Evolutionary conservation across 2,797 vertebrate genomes (phyloP), one percentile per base, ranked within the genome.

Genomic region (Labroides dimidiatus): DNA sequence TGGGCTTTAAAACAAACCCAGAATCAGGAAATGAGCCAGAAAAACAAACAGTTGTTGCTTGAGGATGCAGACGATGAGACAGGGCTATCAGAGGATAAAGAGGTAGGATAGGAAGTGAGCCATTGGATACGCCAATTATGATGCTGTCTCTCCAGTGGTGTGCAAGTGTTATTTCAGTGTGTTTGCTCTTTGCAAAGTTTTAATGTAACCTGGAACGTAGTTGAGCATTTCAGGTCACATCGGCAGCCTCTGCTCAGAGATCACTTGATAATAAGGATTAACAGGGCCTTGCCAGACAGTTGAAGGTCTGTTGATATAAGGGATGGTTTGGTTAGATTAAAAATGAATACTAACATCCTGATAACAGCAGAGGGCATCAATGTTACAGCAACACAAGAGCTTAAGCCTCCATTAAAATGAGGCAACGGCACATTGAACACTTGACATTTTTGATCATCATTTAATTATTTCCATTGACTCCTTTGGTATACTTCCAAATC

Each of bases 1-100:
- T 33, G 33, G 49, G 44, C 17, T 61, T 66, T 19, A 10, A 72
- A 24, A 53, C 44, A 55, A 47, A 54, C 13, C 30, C 33, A 55
- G 36, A 20, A 50, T 11, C 19, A 65, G 72, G 63, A 83, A 78
- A 81, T 78, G 52, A 83, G 71, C 41, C 43, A 39, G 58, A 43
- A 21, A n/a, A 61, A 39, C 48, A 55, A 69, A 72, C 24, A 48
- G 14, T 14, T 70, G 49, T 64, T 43, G 67, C 61, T 69, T 0
- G 8, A 33, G 64, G 64, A 51, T 58, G 54, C 55, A 67, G 67
- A 71, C 66, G n/a, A 23, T 16, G 42, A 45, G 55, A 81, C 50
- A 44, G 20, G 12, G 33, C 56, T 20, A 44, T 59, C 16, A 24
- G 23, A 59, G 63, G 62, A 75, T 57, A 62, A 49, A 16, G 20